phyloP scores from a whole-genome alignment of 2,888 invertebrate species.

The Tipula confusa region DNA sequence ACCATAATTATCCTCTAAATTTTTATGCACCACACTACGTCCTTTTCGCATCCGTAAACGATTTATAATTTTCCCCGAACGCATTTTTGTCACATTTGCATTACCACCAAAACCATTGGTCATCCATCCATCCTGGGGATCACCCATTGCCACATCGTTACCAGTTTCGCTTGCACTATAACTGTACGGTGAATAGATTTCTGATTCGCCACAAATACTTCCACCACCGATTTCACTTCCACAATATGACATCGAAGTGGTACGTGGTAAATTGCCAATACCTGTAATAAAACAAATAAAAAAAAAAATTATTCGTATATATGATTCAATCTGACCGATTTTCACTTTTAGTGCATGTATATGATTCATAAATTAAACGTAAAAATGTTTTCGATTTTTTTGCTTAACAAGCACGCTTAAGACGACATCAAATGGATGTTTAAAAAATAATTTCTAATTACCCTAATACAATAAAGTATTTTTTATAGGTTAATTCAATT shows the following conservation, averaged over 20 bases:
- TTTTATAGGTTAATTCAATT: not conserved
- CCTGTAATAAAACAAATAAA: not conserved
- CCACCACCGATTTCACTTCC: slow-evolving; percentile 67
- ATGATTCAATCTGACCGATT: not conserved
- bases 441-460: not conserved
- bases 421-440: no score
- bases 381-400: not conserved
- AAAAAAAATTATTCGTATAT: no score
- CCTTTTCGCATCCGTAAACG: slow-evolving; percentile 73
- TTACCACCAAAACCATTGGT: not conserved
- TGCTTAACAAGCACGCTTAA: not conserved
- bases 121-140: slow-evolving; percentile 45
- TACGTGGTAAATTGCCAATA: slow-evolving; percentile 50
- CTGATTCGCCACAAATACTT: slow-evolving; percentile 75
- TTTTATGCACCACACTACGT: slow-evolving; percentile 77
- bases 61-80: slow-evolving; percentile 51
- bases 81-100: slow-evolving; percentile 39
- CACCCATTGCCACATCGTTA: slow-evolving; percentile 46
- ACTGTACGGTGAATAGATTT: slow-evolving; percentile 77
- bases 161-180: slow-evolving; percentile 61
- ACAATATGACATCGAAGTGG: slow-evolving; percentile 72
- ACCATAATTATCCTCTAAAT: slow-evolving; percentile 84
- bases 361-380: not conserved
- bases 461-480: no score
- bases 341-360: not conserved